Evolutionary conservation across 2,888 invertebrate genomes (phyloP).

Genomic region (Tetheella fluctuosa): DNA sequence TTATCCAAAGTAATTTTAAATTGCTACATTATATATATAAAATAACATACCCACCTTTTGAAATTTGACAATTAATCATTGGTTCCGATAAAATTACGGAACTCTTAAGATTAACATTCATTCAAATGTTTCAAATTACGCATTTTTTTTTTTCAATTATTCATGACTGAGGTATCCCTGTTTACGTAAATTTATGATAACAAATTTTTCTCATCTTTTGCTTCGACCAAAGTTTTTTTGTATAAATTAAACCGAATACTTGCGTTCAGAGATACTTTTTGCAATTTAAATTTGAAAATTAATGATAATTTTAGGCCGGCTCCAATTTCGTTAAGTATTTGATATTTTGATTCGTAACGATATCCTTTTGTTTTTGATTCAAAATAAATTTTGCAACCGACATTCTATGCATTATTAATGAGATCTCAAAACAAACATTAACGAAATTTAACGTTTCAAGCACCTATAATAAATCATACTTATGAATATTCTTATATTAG

Average conservation of each 20-base stretch:
- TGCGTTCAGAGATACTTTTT: slow-evolving; percentile 17
- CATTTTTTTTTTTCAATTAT: slow-evolving; percentile 38
- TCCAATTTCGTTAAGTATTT: slow-evolving; percentile 14
- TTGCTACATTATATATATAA: too few species aligned
- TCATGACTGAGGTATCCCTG: slow-evolving; percentile 42
- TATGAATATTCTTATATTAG: too few species aligned
- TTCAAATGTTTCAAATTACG: slow-evolving; percentile 25
- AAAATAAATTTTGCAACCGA: background rate
- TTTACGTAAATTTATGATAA: slow-evolving; percentile 56
- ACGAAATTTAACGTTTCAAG: too few species aligned
- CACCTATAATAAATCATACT: background rate
- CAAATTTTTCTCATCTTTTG: slow-evolving; percentile 45
- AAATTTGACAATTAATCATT: background rate
- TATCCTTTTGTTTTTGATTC: background rate
- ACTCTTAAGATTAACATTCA: slow-evolving; percentile 11
- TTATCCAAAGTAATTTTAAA: too few species aligned
- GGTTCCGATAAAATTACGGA: background rate
- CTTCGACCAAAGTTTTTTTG: slow-evolving; percentile 28
- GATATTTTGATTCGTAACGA: slow-evolving; percentile 9
- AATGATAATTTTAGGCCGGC: slow-evolving; percentile 28
- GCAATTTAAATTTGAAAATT: slow-evolving; percentile 34
- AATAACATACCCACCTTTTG: too few species aligned
- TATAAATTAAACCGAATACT: slow-evolving; percentile 38
- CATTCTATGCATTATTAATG: background rate
- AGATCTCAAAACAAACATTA: too few species aligned